Base-by-base conservation (phyloP, 1,140 invertebrate species). In the Phthorimaea operculella region DNA sequence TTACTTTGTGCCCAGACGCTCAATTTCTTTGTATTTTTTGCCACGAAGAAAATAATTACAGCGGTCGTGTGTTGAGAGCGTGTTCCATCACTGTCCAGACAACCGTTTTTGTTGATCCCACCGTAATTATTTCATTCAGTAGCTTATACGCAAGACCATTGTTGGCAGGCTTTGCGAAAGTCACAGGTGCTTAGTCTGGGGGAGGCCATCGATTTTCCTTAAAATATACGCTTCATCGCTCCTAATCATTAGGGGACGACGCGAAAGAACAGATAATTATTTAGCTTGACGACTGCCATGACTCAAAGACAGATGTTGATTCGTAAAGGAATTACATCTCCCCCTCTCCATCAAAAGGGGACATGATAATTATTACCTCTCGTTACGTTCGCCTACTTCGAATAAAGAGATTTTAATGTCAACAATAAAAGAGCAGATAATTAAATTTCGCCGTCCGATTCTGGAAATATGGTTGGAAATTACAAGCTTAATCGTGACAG, bases 281-380 rank as follows among this genome's bases (percentile, higher is more conserved):
- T 68, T 65, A 60, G 55, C 53, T 62, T 62, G 62, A 63, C 62
- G 63, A 62, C 57, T 63, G 60, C 44, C 44, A 47, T 47, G 44
- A 16, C 44, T 72, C 62, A 64, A 63, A 64, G 54, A 52, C 63
- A 70, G 70, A 70, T 66, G 64, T 65, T 67, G 67, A 72, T 64
- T 68, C 59, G 56, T 52, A 50, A 51, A 65, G 60, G 54, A 65
- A 66, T 68, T 58, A 66, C 52, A 58, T 62, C 56, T 56, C 55
- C 60, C 54, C 60, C 62, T 28, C 65, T 63, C 47, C 34, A 21
- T 50, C 36, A 57, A 55, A 59, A 51, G 52, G 49, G 58, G 51
- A 55, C 57, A 53, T 56, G 51, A 17, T 47, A 47, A 61, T 63
- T 60, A 65, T 61, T 66, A 62, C 54, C 58, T 60, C 54, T 52